Evolutionary conservation across 2,113 vertebrate genomes (phyloP).

Genomic region (Ageneiosus marmoratus): DNA sequence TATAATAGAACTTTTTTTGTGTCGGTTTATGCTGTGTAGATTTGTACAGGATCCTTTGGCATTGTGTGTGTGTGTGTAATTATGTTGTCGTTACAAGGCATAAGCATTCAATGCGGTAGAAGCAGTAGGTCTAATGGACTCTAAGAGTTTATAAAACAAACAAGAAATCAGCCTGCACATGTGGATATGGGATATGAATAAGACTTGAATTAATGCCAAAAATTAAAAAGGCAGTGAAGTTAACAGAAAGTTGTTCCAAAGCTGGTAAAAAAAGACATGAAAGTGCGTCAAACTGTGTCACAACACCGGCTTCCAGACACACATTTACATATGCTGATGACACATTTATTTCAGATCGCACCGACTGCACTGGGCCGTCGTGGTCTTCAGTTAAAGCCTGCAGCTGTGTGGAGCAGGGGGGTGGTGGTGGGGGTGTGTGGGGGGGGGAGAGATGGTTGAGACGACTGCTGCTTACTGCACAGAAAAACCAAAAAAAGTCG

Average conservation of each 20-base stretch:
- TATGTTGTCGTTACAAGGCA: constrained; percentile 10
- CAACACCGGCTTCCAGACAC: constrained; percentile 30
- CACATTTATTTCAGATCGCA: constrained; percentile 28
- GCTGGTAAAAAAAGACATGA: constrained; percentile 22
- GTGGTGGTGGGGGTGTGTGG: too few relatives aligned
- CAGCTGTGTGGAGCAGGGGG: constrained; percentile 23
- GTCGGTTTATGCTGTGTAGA: not conserved
- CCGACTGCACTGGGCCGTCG: constrained; percentile 21
- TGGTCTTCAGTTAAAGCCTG: constrained; percentile 54
- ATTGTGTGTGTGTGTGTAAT: constrained; percentile 1
- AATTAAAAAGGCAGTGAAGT: constrained; percentile 20
- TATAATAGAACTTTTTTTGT: not conserved
- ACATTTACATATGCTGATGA: constrained; percentile 38
- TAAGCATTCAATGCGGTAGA: not conserved
- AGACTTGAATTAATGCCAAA: constrained; percentile 5
- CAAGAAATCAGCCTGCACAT: not conserved
- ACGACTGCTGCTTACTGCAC: not conserved
- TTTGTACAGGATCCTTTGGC: constrained; percentile 6
- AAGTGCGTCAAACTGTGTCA: constrained; percentile 12
- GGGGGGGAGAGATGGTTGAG: too few relatives aligned
- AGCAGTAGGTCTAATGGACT: not conserved
- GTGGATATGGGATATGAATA: not conserved
- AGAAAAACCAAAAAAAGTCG: not conserved
- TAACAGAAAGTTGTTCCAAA: constrained; percentile 13
- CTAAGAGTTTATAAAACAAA: constrained; percentile 13